Evolutionary conservation across 2,888 invertebrate species (phyloP), one percentile per base, ranked within the genome.

Genomic region (Ypsolopha scabrella): DNA sequence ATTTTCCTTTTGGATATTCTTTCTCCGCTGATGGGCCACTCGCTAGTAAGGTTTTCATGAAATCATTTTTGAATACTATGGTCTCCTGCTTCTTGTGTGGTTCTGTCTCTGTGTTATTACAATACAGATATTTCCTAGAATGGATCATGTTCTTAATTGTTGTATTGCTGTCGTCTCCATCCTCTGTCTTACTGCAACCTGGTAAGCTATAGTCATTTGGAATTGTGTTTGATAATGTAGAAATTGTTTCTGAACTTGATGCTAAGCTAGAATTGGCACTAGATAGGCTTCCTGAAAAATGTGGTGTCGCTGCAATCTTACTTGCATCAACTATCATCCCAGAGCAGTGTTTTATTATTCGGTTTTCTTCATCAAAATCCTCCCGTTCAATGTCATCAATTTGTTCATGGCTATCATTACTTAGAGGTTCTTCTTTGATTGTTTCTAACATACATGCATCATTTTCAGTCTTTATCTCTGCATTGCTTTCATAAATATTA

Each of bases 351-450:
- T 82, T 81, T 47, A 83, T 61, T 53, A 87, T 71, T 44, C 82
- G 67, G 57, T 86, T 85, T 57, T 87, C 86, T 56, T 86, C 86
- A 48, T 85, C 83, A 41, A 85, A 87, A 55, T 87, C 87, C 54
- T 80, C 75, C 2, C 85, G 65, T 57, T 87, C 87, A 38, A 87
- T 66, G 43, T 83, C 80, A 51, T 87, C 86, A 52, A 82, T 82
- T 53, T 69, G 72, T 60, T 76, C 50, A 14, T 45, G 24, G 24
- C 24, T 8, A 8, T 7, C 35, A 24, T 50, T 13, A 8, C 9
- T 50, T 6, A 7, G 9, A 41, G 39, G 10, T 36, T 34, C 36
- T 41, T 50, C 50, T 14, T n/a, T 45, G 7, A 37, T 45, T 13
- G 8, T 39, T 24, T 43, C 48, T 47, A 47, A 24, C 39, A 39